Percentiles rank a stretch among this genome's conserved stretches.
Evolutionary conservation across 2,888 invertebrate genomes (phyloP).

Genomic region (Branchipolynoe longqiensis): DNA sequence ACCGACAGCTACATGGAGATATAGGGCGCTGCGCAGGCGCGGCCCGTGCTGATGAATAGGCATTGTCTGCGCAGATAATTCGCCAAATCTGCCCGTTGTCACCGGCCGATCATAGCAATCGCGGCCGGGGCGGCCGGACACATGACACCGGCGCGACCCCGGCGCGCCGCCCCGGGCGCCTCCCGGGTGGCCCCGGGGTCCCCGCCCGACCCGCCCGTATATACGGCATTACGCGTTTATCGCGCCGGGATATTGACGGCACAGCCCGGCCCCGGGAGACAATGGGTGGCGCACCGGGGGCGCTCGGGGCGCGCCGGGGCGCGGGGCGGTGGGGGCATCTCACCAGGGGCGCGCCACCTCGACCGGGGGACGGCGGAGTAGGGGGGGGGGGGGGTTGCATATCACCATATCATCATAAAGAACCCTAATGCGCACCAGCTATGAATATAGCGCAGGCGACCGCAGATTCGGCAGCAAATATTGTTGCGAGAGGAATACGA

Average conservation of each 20-base stretch:
- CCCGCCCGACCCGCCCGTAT: background rate
- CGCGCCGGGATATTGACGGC: slow-evolving; percentile 10
- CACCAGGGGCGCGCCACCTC: too few species aligned
- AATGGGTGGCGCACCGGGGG: slow-evolving; percentile 18
- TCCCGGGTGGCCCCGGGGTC: background rate
- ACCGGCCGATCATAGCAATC: slow-evolving; percentile 33
- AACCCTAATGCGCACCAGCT: slow-evolving; percentile 16
- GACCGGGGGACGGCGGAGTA: too few species aligned
- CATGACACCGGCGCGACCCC: slow-evolving; percentile 10
- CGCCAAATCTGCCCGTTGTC: slow-evolving; percentile 54
- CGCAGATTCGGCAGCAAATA: slow-evolving; percentile 40
- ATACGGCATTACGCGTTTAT: slow-evolving; percentile 45
- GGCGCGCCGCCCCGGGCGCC: background rate
- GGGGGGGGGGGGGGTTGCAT: too few species aligned
- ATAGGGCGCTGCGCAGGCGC: slow-evolving; percentile 7
- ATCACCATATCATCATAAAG: slow-evolving; percentile 42
- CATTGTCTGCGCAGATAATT: slow-evolving; percentile 34
- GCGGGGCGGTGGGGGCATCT: too few species aligned
- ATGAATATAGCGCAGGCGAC: slow-evolving; percentile 38
- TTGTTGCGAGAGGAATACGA: slow-evolving; percentile 43
- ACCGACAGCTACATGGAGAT: slow-evolving; percentile 47
- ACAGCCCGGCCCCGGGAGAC: slow-evolving; percentile 17
- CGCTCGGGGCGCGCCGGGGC: too few species aligned
- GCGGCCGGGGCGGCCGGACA: background rate
- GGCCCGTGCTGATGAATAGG: slow-evolving; percentile 31